phyloP scores from a whole-genome alignment of 1,140 invertebrate genomes.

The Zaprionus camerounensis region DNA sequence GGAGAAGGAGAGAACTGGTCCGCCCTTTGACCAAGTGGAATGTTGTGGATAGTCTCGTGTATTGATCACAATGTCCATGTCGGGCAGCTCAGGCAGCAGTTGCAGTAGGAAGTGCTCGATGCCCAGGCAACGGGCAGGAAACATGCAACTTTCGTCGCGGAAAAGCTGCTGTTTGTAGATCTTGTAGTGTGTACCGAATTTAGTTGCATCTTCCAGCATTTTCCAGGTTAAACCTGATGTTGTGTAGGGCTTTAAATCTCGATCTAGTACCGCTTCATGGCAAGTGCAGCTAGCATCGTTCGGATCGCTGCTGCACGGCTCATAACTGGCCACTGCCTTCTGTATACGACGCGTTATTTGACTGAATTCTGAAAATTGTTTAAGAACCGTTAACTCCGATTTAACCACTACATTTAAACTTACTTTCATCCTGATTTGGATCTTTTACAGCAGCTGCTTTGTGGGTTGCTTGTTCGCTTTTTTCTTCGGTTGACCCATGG shows the following conservation, averaged over 20 bases:
- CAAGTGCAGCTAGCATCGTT: slow-evolving; percentile 86
- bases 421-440: slow-evolving; percentile 28
- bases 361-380: slow-evolving; percentile 11
- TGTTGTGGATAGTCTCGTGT: slow-evolving; percentile 96
- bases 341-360: slow-evolving; percentile 75
- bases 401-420: background rate
- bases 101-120: slow-evolving; percentile 95
- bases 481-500: slow-evolving; percentile 2
- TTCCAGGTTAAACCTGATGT: slow-evolving; percentile 87
- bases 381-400: background rate
- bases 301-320: slow-evolving; percentile 49
- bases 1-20: slow-evolving; percentile 97
- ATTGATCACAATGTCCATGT: slow-evolving; percentile 96
- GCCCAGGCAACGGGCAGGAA: slow-evolving; percentile 95
- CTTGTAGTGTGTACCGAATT: slow-evolving; percentile 91
- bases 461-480: slow-evolving; percentile 17
- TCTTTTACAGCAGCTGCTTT: background rate
- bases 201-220: slow-evolving; percentile 87
- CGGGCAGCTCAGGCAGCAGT: slow-evolving; percentile 89
- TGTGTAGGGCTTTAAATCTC: slow-evolving; percentile 89
- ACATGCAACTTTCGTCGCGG: slow-evolving; percentile 93
- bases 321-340: slow-evolving; percentile 40
- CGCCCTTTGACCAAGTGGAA: slow-evolving; percentile 62
- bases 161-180: slow-evolving; percentile 90
- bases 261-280: slow-evolving; percentile 87